Base-by-base conservation (phyloP, 2,888 invertebrate genomes). In the Miltochrista miniata region DNA sequence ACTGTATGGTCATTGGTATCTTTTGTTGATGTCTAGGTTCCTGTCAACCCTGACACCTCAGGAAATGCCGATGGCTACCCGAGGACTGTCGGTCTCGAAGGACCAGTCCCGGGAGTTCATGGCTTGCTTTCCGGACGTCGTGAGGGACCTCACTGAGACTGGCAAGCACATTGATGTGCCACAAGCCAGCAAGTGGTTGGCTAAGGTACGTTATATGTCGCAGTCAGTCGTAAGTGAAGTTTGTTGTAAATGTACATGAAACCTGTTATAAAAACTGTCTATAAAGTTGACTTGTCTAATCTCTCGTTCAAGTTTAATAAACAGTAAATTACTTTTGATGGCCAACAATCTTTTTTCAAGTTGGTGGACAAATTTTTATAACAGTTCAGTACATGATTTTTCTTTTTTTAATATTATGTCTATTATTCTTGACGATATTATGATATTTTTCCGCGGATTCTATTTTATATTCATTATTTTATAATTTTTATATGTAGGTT, bases 71-170 rank as follows among this genome's bases (percentile, higher is more conserved):
- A 83, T 92, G 80, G 93, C 93, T 56, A 92, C 94, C 60, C 93
- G 93, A 60, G 92, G 93, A 74, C 92, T 94, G 69, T 93, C 94
- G 43, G 93, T 94, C 44, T 94, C 94, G 56, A 96, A 96, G 89
- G 96, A 97, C 86, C 97, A 97, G 87, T 95, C 95, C 80, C 92
- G 96, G 72, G 96, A 97, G 82, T 96, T 98, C 89, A 96, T 97
- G 96, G 95, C 96, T 45, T 91, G 96, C 61, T 97, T 97, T 92
- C 97, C 97, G 74, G 97, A 97, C 85, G 91, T 97, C 70, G 96
- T 97, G 54, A 92, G 96, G 70, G 97, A 97, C 83, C 91, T 97
- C 61, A 96, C 96, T 34, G 95, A 96, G 74, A 93, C 94, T 68
- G 94, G 95, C 67, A 94, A 95, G 74, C 94, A 95, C 81, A 93